Base-by-base conservation (phyloP, 2,888 invertebrate species). In the Cylindroiulus punctatus region DNA sequence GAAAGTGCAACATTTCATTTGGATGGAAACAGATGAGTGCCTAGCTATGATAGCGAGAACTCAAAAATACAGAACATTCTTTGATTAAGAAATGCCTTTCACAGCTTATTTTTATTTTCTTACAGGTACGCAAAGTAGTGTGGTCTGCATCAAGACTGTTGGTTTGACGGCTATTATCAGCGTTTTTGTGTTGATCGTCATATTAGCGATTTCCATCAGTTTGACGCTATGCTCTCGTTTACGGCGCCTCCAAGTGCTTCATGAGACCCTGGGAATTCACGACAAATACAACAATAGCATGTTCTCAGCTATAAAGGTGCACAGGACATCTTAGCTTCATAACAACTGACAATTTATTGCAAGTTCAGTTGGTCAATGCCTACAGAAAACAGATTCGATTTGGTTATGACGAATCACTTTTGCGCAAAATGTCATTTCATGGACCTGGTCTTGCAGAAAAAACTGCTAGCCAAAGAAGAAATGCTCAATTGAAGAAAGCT, bases 221-320 rank as follows among this genome's bases (percentile, higher is more conserved):
- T 92, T 96, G 88, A 94, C 95, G 0, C 94, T 96, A 87, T 96
- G 96, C 89, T 93, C 95, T 19, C 93, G 95, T 88, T 93, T 96
- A 91, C 92, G 95, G 88, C 92, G 94, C 88, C 92, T 90, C 93
- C 88, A 91, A 91, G 36, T 88, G 86, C 81, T 81, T 10, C 40
- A 85, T 30, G 32, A 36, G 52, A 52, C 52, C 17, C 32, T 84
- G 3, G 52, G 44, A 30, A 52, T 36, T 36, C 44, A 26, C 47
- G 84, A 57, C 84, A 42, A 52, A 57, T 84, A 57, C 57, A 52
- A 40, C 30, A 32, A 42, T 32, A 84, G 47, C 47, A 44, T 42
- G 42, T 57, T 84, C 30, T 36, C 84, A 44, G 1, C 84, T 17
- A 47, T 84, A 26, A 84, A 26, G 19, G 84, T 84, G 8, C 44